Evolutionary conservation across 1,140 invertebrate genomes (phyloP).

Genomic region (Bombus superbus): DNA sequence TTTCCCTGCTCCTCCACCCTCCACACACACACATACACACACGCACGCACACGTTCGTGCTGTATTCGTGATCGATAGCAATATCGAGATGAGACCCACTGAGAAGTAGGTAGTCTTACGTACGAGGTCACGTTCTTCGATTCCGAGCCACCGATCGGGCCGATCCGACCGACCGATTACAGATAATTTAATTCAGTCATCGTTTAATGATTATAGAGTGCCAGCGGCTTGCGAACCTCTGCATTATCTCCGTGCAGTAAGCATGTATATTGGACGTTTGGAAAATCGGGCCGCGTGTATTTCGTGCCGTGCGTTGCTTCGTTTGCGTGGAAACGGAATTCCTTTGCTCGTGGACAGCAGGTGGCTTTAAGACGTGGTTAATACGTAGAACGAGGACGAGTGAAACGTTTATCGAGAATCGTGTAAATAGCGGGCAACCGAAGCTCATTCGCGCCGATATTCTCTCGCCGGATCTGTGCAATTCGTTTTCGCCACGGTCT

Average conservation of each 20-base stretch:
- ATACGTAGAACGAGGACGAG: neutral
- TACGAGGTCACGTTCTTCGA: conserved; percentile 69
- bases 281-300: conserved; percentile 33
- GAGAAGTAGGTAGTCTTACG: conserved; percentile 47
- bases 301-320: neutral
- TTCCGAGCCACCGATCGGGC: conserved; percentile 63
- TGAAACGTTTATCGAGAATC: neutral
- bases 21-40: too few relatives aligned
- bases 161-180: conserved; percentile 70
- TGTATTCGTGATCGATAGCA: neutral
- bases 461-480: fast-evolving
- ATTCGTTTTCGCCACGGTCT: neutral
- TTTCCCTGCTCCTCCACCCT: neutral
- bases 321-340: conserved; percentile 2
- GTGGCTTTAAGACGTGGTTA: neutral
- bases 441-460: neutral
- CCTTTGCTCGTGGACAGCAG: neutral
- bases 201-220: conserved; percentile 75
- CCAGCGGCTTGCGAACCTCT: conserved; percentile 8
- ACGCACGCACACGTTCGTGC: too few relatives aligned
- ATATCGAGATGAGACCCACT: conserved; percentile 63
- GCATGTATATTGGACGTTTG: conserved; percentile 6
- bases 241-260: conserved; percentile 10
- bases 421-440: neutral
- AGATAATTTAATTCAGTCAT: conserved; percentile 80